Conservation (phyloP, 2,113 vertebrate genomes). For the Ailuropoda melanoleuca region DNA sequence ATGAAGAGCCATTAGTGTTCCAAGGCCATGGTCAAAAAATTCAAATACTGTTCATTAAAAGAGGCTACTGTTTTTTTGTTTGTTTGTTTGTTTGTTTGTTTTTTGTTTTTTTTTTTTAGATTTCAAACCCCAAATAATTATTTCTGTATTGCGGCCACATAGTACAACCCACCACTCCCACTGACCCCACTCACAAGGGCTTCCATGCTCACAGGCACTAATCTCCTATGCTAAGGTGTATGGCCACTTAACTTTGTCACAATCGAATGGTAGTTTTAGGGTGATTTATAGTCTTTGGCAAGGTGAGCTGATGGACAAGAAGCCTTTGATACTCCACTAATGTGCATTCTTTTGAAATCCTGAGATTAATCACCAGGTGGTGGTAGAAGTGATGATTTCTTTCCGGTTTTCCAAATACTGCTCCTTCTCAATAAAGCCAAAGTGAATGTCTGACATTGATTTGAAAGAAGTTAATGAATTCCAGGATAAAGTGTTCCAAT, state of each 20-base stretch:
- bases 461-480: constrained; percentile 84
- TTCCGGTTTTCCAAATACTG: constrained; percentile 7
- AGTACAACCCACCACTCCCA: constrained; percentile 46
- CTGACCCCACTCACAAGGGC: constrained; percentile 44
- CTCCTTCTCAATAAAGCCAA: constrained; percentile 58
- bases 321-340: constrained; percentile 68
- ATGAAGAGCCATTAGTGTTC: background rate
- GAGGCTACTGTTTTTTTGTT: background rate
- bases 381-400: constrained; percentile 83
- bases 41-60: constrained; percentile 10
- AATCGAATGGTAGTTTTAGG: constrained; percentile 45
- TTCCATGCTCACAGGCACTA: constrained; percentile 65
- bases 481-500: constrained; percentile 38
- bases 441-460: constrained; percentile 85
- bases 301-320: constrained; percentile 62
- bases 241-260: constrained; percentile 44
- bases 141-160: background rate
- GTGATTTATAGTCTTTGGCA: constrained; percentile 62
- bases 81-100: too few relatives aligned
- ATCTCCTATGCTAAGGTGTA: constrained; percentile 46
- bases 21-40: background rate
- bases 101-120: constrained; percentile 9
- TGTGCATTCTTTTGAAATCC: constrained; percentile 73
- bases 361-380: constrained; percentile 83
- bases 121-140: background rate